Conservation (phyloP, 2,113 vertebrate genomes). For the Lophura nycthemera region DNA sequence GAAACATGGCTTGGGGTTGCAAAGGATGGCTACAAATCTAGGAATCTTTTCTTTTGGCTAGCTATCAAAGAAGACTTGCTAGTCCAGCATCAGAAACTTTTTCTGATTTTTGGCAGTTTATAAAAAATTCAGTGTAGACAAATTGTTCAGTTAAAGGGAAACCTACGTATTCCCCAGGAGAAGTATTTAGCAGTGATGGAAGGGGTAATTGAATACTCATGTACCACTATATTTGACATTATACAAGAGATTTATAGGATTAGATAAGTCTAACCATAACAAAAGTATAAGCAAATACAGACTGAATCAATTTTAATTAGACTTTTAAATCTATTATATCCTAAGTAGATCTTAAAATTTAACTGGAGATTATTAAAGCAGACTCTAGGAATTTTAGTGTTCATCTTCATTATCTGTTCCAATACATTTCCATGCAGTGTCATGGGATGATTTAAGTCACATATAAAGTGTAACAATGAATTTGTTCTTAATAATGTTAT, state of each 20-base stretch:
- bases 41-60: neutral
- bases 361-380: conserved; percentile 2
- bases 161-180: neutral
- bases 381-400: neutral
- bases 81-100: neutral
- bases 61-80: neutral
- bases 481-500: neutral
- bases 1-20: neutral
- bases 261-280: neutral
- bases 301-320: neutral
- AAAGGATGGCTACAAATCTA: neutral
- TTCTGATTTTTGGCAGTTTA: neutral
- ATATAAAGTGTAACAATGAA: neutral
- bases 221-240: neutral
- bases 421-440: neutral
- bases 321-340: neutral
- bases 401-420: neutral
- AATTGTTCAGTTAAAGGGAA: neutral
- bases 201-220: neutral
- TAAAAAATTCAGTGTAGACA: neutral
- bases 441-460: neutral
- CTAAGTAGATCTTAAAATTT: neutral
- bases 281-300: conserved; percentile 15
- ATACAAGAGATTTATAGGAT: neutral
- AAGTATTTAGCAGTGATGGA: neutral